Conservation (phyloP, 2,888 invertebrate species). For the Oscheius sp. region DNA sequence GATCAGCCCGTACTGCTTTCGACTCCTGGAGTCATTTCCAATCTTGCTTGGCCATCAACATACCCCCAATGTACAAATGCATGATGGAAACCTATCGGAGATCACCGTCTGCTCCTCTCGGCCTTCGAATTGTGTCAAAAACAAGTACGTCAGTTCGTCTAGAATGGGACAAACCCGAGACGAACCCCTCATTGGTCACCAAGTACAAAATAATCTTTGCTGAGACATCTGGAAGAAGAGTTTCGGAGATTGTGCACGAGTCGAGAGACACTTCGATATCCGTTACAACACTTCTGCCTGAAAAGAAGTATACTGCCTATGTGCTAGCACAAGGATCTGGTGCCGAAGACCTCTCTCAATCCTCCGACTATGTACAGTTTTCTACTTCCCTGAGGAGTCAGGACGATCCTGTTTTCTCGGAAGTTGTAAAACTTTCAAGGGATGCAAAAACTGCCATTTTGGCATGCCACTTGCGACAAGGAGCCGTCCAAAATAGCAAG, state of each 20-base stretch:
- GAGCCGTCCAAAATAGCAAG: constrained; percentile 4
- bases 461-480: constrained; percentile 39
- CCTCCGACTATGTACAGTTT: constrained; percentile 43
- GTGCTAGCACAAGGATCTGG: constrained; percentile 43
- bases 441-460: constrained; percentile 27
- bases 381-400: constrained; percentile 25
- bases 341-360: constrained; percentile 33
- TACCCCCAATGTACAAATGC: constrained; percentile 63
- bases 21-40: constrained; percentile 51
- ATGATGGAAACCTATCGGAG: constrained; percentile 54
- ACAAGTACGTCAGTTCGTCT: constrained; percentile 26
- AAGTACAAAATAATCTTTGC: constrained; percentile 42
- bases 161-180: constrained; percentile 44
- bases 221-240: constrained; percentile 26
- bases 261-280: constrained; percentile 25
- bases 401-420: constrained; percentile 22
- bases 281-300: constrained; percentile 35
- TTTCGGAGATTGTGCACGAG: constrained; percentile 24
- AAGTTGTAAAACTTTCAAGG: constrained; percentile 31
- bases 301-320: constrained; percentile 43
- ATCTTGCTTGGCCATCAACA: constrained; percentile 66
- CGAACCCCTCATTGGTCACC: constrained; percentile 23
- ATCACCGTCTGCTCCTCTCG: constrained; percentile 59
- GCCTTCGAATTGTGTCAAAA: constrained; percentile 33
- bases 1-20: constrained; percentile 30